Evolutionary conservation across 2,888 invertebrate genomes (phyloP).

Genomic region (Willowsia nigromaculata): DNA sequence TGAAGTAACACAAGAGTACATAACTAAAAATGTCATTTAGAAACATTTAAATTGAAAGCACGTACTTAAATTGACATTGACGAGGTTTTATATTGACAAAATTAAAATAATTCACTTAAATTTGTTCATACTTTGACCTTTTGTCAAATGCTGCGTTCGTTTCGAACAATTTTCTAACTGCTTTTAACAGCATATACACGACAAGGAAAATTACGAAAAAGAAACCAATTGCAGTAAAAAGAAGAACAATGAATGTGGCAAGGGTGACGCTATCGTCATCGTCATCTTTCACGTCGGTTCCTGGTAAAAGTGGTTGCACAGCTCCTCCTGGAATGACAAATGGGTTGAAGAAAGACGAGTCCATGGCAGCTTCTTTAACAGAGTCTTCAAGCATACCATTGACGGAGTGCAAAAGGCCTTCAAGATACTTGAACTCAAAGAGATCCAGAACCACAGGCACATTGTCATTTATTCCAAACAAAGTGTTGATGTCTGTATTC

Average conservation of each 20-base stretch:
- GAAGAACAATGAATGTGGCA: not conserved
- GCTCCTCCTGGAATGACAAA: not conserved
- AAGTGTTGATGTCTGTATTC: not conserved
- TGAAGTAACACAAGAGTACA: no score
- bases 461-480: not conserved
- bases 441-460: not conserved
- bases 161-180: not conserved
- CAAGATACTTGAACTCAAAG: constrained; percentile 34
- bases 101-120: constrained; percentile 6
- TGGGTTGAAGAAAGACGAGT: not conserved
- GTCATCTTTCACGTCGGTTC: not conserved
- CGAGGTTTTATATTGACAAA: no score
- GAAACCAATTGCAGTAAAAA: constrained; percentile 49
- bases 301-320: not conserved
- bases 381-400: constrained; percentile 37
- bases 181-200: not conserved
- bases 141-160: not conserved
- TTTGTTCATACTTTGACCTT: constrained; percentile 62
- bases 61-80: no score
- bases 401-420: constrained; percentile 36
- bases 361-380: not conserved
- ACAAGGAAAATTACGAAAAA: constrained; percentile 29
- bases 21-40: no score
- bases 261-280: not conserved
- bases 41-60: no score